Percentiles rank a stretch among this genome's conserved stretches.
Conservation (phyloP, 1,140 invertebrate species). For the Aradophagus sp. region DNA sequence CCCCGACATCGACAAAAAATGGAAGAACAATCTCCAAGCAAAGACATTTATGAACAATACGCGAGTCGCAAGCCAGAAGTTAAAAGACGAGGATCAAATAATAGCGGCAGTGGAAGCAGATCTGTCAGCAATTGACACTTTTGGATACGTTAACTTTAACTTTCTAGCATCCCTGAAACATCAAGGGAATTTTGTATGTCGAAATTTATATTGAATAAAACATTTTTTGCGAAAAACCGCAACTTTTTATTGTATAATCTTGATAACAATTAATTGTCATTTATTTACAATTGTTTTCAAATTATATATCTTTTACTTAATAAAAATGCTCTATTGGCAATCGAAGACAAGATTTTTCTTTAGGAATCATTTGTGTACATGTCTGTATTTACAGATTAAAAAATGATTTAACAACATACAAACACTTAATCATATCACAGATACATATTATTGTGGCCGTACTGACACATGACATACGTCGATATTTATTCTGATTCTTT, state of each 20-base stretch:
- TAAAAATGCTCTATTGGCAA: slow-evolving; percentile 44
- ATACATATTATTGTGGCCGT: slow-evolving; percentile 32
- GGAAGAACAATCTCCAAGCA: slow-evolving; percentile 63
- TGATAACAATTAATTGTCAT: slow-evolving; percentile 21
- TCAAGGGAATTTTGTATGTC: slow-evolving; percentile 39
- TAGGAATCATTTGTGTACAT: slow-evolving; percentile 38
- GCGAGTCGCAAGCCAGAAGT: slow-evolving; percentile 28
- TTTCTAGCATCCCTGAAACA: not conserved
- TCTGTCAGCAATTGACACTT: slow-evolving; percentile 65
- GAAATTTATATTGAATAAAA: slow-evolving; percentile 33
- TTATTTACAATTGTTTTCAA: slow-evolving; percentile 30
- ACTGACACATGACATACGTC: slow-evolving; percentile 31
- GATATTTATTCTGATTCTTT: no score
- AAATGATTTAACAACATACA: slow-evolving; percentile 19
- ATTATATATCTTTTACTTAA: slow-evolving; percentile 46
- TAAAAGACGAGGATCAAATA: slow-evolving; percentile 53
- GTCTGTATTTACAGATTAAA: slow-evolving; percentile 33
- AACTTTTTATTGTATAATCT: slow-evolving; percentile 15
- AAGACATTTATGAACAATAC: slow-evolving; percentile 63
- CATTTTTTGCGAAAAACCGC: slow-evolving; percentile 30
- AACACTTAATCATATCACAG: slow-evolving; percentile 51
- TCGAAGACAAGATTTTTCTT: slow-evolving; percentile 34
- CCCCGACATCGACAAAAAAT: slow-evolving; percentile 19
- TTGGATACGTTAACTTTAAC: slow-evolving; percentile 2
- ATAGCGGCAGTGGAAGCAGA: slow-evolving; percentile 64